Base-by-base conservation (phyloP, 2,888 invertebrate genomes). In the Caenorhabditis uteleia region DNA sequence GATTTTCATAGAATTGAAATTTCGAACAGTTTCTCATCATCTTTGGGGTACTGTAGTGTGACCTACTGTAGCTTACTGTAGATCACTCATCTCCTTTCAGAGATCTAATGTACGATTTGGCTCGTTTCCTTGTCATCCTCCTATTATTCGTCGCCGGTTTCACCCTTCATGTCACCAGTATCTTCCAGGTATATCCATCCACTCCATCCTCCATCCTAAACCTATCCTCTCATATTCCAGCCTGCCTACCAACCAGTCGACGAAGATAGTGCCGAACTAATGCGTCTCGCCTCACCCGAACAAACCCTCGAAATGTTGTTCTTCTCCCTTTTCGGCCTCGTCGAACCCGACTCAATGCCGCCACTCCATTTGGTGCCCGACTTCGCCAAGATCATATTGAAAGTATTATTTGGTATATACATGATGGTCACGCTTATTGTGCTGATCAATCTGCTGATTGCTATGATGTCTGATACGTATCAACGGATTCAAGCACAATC, bases 391-490 rank as follows among this genome's bases (percentile, higher is more conserved):
- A 75, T 79, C 39, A 75, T 87, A 26, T 77, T 85, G 23, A 87
- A 86, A 73, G 69, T 85, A 14, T 90, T 94, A 83, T 95, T 95
- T 87, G 95, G 94, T 82, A 89, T 92, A 86, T 97, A 95, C 89
- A 90, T 95, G 89, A 89, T 95, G 89, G 93, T 97, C 85, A 93
- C 94, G 79, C 91, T 95, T 85, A 92, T 97, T 87, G 79, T 75
- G 85, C 89, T 97, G 84, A 93, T 95, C 87, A 95, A 97, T 87
- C 90, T 97, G 85, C 91, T 97, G 85, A 97, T 97, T 89, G 97
- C 97, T 88, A 95, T 97, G 95, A 95, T 97, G 95, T 95, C 95
- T 87, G 95, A 97, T 89, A 97, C 97, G 83, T 97, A 98, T 87
- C 95, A 97, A 86, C 89, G 82, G 7, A 82, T 82, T 65, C 92